These are phyloP conservation scores for Galeopterus variegatus DNA, from an alignment of 2,113 vertebrate genomes.

Conservation along the genomic window DNA sequence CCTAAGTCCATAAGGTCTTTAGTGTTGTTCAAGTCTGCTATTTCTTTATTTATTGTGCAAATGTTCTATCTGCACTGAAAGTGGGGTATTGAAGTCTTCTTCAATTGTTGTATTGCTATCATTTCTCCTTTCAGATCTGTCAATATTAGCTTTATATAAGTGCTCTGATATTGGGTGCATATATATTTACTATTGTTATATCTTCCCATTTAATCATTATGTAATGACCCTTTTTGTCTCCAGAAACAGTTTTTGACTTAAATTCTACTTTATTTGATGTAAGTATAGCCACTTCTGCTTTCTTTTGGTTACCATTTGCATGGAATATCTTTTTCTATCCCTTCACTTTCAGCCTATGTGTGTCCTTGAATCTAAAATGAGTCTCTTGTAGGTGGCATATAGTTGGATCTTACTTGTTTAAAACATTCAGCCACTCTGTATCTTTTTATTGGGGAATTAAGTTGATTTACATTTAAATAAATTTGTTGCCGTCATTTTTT, in stretches of 20 bases:
- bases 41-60: background rate
- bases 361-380: background rate
- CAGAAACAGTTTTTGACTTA: background rate
- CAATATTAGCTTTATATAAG: background rate
- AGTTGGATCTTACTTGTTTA: background rate
- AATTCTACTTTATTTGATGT: background rate
- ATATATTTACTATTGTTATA: background rate
- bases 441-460: too few relatives aligned
- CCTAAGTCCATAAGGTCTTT: background rate
- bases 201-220: background rate
- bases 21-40: background rate
- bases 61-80: background rate
- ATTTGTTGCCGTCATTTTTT: background rate
- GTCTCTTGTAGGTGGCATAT: background rate
- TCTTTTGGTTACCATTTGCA: background rate
- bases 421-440: background rate
- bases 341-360: background rate
- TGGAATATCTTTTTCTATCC: background rate
- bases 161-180: background rate
- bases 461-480: background rate
- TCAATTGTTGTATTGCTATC: background rate
- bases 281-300: background rate
- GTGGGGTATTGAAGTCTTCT: background rate
- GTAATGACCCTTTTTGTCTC: background rate
- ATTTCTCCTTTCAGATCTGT: background rate